phyloP scores from a whole-genome alignment of 30 jellyfish, hydroid and myxozoan species.

The Hydra vulgaris region DNA sequence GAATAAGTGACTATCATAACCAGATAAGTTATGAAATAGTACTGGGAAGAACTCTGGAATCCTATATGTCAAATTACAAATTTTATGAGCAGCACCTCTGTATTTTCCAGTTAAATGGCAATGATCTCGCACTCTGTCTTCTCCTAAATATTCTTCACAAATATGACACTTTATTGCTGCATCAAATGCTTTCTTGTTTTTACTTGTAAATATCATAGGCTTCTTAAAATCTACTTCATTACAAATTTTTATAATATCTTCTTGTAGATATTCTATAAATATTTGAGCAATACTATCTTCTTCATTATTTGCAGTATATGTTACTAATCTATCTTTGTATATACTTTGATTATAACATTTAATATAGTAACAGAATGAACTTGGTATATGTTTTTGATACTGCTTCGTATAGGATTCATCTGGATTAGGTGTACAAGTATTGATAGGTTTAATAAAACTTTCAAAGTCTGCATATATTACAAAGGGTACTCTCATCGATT shows the following conservation, averaged over 20 bases:
- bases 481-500: slow-evolving; percentile 13
- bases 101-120: too few species aligned
- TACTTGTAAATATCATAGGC: too few species aligned
- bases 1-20: too few species aligned
- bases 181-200: not conserved
- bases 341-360: not conserved
- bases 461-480: slow-evolving; percentile 33
- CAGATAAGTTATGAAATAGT: too few species aligned
- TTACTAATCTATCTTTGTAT: not conserved
- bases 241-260: not conserved
- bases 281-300: not conserved
- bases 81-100: too few species aligned
- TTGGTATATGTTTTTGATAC: slow-evolving; percentile 4
- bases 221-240: not conserved
- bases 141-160: not conserved
- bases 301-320: not conserved
- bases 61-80: too few species aligned
- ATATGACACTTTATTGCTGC: not conserved
- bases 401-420: not conserved
- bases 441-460: slow-evolving; percentile 3
- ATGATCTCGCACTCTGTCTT: slow-evolving; percentile 22
- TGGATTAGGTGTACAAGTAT: not conserved
- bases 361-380: not conserved
- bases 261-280: not conserved
- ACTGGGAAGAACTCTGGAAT: too few species aligned